phyloP scores from a whole-genome alignment of 1,140 invertebrate species.

The Calephelis virginiensis region DNA sequence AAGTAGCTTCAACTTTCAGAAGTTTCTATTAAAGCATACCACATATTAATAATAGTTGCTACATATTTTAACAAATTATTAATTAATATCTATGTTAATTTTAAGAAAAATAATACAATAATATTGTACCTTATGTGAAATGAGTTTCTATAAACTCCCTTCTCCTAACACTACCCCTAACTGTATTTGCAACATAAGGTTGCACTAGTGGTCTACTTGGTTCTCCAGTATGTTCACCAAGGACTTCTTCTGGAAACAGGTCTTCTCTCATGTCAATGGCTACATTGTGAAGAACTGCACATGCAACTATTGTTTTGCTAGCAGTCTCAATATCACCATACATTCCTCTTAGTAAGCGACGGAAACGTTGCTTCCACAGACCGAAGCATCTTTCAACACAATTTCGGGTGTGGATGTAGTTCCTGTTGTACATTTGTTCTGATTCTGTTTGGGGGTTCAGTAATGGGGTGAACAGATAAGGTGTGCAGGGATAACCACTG shows the following conservation, averaged over 20 bases:
- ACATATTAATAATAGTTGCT: too few species aligned
- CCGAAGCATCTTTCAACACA: conserved; percentile 26
- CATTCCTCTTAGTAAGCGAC: conserved; percentile 17
- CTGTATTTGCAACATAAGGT: background rate
- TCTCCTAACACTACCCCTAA: background rate
- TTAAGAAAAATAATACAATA: too few species aligned
- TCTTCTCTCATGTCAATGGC: conserved; percentile 15
- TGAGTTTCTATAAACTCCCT: conserved; percentile 15
- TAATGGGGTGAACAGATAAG: conserved; percentile 24
- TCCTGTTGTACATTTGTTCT: conserved; percentile 27
- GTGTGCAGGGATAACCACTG: conserved; percentile 27
- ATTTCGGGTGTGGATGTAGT: conserved; percentile 13
- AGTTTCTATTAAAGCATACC: too few species aligned
- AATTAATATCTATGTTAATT: too few species aligned
- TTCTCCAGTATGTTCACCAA: background rate
- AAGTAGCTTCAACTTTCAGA: too few species aligned
- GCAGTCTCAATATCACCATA: conserved; percentile 20
- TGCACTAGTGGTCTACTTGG: background rate
- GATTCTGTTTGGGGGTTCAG: conserved; percentile 10
- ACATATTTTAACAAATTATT: too few species aligned
- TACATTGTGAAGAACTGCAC: conserved; percentile 21
- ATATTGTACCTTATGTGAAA: too few species aligned
- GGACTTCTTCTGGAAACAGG: background rate
- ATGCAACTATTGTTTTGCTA: conserved; percentile 17
- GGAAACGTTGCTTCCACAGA: conserved; percentile 21